Evolutionary conservation across 2,797 vertebrate genomes (phyloP), one percentile per base, ranked within the genome.

Genomic region (Fistularia tabacaria): DNA sequence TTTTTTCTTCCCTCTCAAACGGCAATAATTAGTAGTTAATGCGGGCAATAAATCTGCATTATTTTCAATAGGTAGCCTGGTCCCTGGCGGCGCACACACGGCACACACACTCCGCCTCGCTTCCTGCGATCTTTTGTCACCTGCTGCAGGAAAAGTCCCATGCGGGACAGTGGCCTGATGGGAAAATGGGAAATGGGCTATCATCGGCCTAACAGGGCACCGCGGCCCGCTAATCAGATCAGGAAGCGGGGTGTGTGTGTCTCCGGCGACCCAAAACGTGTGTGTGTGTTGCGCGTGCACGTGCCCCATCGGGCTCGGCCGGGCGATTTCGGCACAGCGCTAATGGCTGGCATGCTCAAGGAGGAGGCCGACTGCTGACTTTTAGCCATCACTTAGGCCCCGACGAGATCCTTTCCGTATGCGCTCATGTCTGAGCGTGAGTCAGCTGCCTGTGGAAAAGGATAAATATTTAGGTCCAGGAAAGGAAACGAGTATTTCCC

Each of bases 401-500:
- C 38, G 55, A 49, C 44, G 69, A 65, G 67, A 77, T 70, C 64
- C 60, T 83, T 88, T 88, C 85, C 10, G 46, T 38, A 45, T 9
- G 49, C 36, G 46, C 71, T 38, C 60, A 66, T 13, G 45, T 64
- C 73, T 68, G 73, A 86, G 77, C 77, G 63, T 77, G 81, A 88
- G 85, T 90, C 83, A 90, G 86, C 77, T 86, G 84, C 80, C 74
- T 3, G 54, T 57, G 59, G 76, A 64, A 43, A 71, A 76, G 76
- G 62, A 66, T 76, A 92, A 93, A 86, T 91, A 91, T 88, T 92
- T 92, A 83, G 73, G 61, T 46, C 59, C 53, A 64, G 68, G 71
- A 85, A 63, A 84, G 86, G 82, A 91, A 90, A 85, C 66, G 15
- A 88, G 88, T 83, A 86, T 92, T 92, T 93, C 89, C 90, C 86